Evolutionary conservation across 2,797 vertebrate genomes (phyloP).

Genomic region (Catharus ustulatus): DNA sequence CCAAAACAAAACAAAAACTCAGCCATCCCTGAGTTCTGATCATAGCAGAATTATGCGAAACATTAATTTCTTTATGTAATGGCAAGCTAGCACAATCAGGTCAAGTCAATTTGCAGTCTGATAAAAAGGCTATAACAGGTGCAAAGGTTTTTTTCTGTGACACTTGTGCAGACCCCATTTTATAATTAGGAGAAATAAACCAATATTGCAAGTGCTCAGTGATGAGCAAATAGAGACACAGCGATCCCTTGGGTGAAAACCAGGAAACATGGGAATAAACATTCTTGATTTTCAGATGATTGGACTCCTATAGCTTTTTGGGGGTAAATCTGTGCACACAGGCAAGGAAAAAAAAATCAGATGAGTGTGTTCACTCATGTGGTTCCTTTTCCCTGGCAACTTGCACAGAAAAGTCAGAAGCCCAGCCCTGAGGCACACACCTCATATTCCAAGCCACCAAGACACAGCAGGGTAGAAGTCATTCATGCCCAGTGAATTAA

Average conservation of each 20-base stretch:
- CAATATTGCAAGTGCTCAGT: background rate
- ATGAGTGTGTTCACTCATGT: background rate
- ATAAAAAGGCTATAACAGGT: background rate
- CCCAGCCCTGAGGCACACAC: background rate
- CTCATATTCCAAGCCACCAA: background rate
- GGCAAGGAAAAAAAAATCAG: background rate
- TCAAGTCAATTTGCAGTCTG: background rate
- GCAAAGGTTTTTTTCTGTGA: background rate
- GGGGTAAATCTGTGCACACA: background rate
- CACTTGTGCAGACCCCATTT: rapidly evolving
- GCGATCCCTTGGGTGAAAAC: rapidly evolving
- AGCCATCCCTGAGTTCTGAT: background rate
- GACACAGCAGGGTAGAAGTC: background rate
- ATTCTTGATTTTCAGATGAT: background rate
- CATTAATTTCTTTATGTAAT: background rate
- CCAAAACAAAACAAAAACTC: background rate
- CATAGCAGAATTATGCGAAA: background rate
- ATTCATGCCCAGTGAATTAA: background rate
- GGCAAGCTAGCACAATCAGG: background rate
- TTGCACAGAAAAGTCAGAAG: background rate
- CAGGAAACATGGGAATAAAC: background rate
- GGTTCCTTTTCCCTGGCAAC: background rate
- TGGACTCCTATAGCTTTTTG: background rate
- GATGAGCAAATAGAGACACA: rapidly evolving
- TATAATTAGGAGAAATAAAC: background rate